Evolutionary conservation across 1,140 invertebrate species (phyloP).

Genomic region (Zeugodacus cucurbitae): DNA sequence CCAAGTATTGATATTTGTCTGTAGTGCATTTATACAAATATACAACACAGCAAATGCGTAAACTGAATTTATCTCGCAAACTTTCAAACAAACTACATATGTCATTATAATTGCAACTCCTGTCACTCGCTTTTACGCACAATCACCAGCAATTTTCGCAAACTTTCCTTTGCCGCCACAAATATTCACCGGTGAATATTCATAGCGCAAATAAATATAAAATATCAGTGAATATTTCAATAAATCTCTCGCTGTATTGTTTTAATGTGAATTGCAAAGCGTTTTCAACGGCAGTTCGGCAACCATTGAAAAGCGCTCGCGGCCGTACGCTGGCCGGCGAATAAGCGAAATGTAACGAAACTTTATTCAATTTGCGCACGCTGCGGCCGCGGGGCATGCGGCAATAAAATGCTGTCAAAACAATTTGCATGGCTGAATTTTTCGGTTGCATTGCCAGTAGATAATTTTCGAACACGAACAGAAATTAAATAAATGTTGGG

Average conservation of each 20-base stretch:
- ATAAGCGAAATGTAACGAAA: not conserved
- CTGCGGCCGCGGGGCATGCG: not conserved
- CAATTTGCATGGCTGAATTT: not conserved
- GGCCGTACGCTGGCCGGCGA: not conserved
- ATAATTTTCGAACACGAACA: not conserved
- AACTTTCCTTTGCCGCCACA: not conserved
- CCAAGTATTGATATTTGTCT: too few relatives aligned
- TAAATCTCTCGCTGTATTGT: not conserved
- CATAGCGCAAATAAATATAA: not conserved
- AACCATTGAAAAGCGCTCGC: not conserved
- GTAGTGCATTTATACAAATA: too few relatives aligned
- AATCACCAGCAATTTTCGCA: too few relatives aligned
- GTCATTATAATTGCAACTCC: too few relatives aligned
- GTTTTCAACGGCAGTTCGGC: not conserved
- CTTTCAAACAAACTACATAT: too few relatives aligned
- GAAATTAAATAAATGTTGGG: not conserved
- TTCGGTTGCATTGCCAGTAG: not conserved
- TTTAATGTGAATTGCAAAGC: not conserved
- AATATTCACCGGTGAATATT: not conserved
- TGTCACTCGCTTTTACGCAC: too few relatives aligned
- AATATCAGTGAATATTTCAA: not conserved
- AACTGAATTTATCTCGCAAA: too few relatives aligned
- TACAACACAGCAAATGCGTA: too few relatives aligned
- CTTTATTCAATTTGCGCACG: conserved; percentile 1
- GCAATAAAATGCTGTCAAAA: not conserved